Evolutionary conservation across 2,113 vertebrate genomes (phyloP).

Genomic region (Todiramphus saurophagus): DNA sequence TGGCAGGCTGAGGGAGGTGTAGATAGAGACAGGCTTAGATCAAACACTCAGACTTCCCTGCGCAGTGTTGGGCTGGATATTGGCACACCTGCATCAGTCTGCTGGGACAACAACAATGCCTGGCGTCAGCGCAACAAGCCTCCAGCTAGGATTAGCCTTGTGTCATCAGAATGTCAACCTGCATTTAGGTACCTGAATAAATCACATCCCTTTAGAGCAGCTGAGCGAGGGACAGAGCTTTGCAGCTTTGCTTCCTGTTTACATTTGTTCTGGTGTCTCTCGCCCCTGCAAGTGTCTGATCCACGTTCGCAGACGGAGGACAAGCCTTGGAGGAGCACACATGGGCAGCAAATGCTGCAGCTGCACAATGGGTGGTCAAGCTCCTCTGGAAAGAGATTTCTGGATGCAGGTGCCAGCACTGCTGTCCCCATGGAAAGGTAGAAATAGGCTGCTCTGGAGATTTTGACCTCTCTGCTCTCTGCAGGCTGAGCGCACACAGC

Average conservation of each 20-base stretch:
- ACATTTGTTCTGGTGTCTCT: background rate
- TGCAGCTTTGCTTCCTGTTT: background rate
- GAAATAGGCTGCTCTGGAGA: background rate
- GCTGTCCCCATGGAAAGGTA: background rate
- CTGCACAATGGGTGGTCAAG: background rate
- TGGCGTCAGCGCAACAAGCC: background rate
- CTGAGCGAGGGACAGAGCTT: background rate
- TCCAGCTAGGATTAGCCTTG: background rate
- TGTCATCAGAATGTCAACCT: background rate
- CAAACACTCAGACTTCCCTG: background rate
- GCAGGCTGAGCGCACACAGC: background rate
- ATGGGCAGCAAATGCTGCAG: conserved; percentile 37
- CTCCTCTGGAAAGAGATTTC: background rate
- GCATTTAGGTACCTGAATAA: background rate
- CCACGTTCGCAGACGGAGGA: background rate
- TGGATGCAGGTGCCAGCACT: background rate
- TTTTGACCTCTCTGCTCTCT: background rate
- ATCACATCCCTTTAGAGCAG: background rate
- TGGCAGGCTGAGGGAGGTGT: background rate
- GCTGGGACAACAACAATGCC: background rate
- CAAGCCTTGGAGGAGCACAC: background rate
- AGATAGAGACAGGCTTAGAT: background rate
- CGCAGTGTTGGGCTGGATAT: background rate
- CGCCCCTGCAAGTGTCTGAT: background rate
- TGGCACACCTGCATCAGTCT: background rate